phyloP scores from a whole-genome alignment of 1,140 invertebrate species.

The Achatina immaculata region DNA sequence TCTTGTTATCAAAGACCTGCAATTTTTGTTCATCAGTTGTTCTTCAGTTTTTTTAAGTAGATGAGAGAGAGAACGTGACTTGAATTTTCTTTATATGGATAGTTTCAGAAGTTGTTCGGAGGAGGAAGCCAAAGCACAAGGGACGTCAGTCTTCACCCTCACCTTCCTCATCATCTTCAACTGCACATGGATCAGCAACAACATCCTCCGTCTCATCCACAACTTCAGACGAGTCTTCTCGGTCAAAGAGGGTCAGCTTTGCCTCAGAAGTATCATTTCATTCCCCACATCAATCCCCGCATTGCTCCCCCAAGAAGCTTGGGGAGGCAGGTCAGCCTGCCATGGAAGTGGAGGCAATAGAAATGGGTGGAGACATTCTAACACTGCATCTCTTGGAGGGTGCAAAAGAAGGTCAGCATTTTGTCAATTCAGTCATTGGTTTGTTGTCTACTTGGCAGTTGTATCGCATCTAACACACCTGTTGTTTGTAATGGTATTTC shows the following conservation, averaged over 20 bases:
- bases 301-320: slow-evolving; percentile 47
- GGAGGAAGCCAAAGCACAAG: slow-evolving; percentile 21
- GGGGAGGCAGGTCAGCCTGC: slow-evolving; percentile 34
- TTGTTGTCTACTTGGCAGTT: no score
- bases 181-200: not conserved
- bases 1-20: no score
- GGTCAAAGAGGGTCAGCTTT: slow-evolving; percentile 65
- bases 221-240: slow-evolving; percentile 42
- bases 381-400: slow-evolving; percentile 6
- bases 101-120: slow-evolving; percentile 19
- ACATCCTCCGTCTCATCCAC: slow-evolving; percentile 5
- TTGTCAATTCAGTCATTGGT: no score
- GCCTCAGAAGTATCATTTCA: slow-evolving; percentile 67
- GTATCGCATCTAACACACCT: no score
- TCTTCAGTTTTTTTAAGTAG: no score
- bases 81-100: no score
- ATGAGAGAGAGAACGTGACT: no score
- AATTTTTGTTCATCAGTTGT: no score
- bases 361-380: slow-evolving; percentile 36
- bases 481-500: no score
- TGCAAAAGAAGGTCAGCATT: not conserved
- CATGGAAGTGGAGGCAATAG: slow-evolving; percentile 38
- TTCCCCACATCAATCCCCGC: slow-evolving; percentile 59
- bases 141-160: not conserved
- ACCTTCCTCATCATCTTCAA: slow-evolving; percentile 18